Base-by-base conservation (phyloP, 35 echinoderm and acorn worm genomes). In the Chiridota heheva region DNA sequence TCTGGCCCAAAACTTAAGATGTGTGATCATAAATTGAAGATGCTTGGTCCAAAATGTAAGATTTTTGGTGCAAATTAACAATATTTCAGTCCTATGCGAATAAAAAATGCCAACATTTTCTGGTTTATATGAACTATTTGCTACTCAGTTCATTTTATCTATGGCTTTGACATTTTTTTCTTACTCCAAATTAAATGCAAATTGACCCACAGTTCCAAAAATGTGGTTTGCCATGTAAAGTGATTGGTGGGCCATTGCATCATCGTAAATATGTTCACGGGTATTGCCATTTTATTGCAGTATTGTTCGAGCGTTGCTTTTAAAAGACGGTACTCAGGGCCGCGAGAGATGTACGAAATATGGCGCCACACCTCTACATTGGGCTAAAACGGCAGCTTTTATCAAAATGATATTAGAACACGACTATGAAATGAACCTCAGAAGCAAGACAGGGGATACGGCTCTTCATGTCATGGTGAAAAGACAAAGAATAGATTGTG, bases 401-500 rank as follows among this genome's bases (percentile, higher is more conserved):
- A 38, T 84, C n/a, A 69, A 84, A 31, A 84, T 69, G 64, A 58
- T 84, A n/a, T 69, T 84, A 7, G 31, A 84, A 22, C 72, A 45
- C 60, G 81, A 69, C 35, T 84, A 69, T 49, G 65, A 70, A 15
- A 33, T 69, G 46, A 69, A 84, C 47, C 44, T 40, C 0, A 43
- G 63, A 29, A 84, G 64, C 58, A 38, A n/a, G 17, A 84, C 81
- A 4, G 81, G 81, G 24, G 58, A 84, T 25, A 84, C 81, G 15
- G 63, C 81, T 8, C 58, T 84, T 2, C 81, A 84, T 31, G 64
- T 84, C 17, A 84, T 84, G 81, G 81, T 84, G 24, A 56, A 51
- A 18, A 84, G 72, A 42, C 16, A 38, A 17, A 44, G 81, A 57
- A 47, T 22, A 5, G 81, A 72, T 25, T 84, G 81, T n/a, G 27